A percentile compares a stretch with the other conserved stretches of the same genome.
Conservation (phyloP, 92 coral and sea anemone genomes). For the Galaxea fascicularis region DNA sequence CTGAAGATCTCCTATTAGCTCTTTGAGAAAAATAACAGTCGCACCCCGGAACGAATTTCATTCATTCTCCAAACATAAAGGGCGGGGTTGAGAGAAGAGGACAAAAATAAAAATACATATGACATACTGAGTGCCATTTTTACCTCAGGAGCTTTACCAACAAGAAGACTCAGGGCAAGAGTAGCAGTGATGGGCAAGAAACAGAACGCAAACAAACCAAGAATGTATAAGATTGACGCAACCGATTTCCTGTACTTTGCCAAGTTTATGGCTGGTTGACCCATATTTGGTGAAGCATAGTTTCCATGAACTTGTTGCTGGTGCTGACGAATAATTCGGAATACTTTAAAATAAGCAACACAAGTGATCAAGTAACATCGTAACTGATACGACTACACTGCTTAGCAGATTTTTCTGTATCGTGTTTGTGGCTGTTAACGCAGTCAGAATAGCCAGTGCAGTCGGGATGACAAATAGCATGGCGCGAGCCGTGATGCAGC, state of each 20-base stretch:
- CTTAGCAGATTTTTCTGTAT: too few relatives aligned
- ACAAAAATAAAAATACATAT: not conserved
- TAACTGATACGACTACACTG: not conserved
- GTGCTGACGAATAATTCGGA: not conserved
- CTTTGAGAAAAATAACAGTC: too few relatives aligned
- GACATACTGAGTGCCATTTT: too few relatives aligned
- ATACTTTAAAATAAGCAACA: not conserved
- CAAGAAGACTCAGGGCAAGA: not conserved
- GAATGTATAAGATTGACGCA: not conserved
- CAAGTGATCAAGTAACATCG: not conserved
- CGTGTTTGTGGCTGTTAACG: too few relatives aligned
- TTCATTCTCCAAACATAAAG: too few relatives aligned
- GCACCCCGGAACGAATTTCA: too few relatives aligned
- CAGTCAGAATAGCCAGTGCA: too few relatives aligned
- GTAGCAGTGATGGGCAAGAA: not conserved
- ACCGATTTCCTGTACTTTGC: not conserved
- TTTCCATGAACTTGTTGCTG: not conserved
- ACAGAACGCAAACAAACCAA: not conserved
- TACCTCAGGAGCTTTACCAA: not conserved
- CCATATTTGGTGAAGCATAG: not conserved
- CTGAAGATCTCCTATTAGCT: too few relatives aligned
- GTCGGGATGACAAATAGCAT: too few relatives aligned
- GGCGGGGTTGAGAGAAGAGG: too few relatives aligned
- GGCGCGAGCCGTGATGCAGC: not conserved
- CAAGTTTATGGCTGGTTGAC: conserved; percentile 4